Conservation (phyloP, 2,888 invertebrate genomes). For the Gisinianus flammeolus region DNA sequence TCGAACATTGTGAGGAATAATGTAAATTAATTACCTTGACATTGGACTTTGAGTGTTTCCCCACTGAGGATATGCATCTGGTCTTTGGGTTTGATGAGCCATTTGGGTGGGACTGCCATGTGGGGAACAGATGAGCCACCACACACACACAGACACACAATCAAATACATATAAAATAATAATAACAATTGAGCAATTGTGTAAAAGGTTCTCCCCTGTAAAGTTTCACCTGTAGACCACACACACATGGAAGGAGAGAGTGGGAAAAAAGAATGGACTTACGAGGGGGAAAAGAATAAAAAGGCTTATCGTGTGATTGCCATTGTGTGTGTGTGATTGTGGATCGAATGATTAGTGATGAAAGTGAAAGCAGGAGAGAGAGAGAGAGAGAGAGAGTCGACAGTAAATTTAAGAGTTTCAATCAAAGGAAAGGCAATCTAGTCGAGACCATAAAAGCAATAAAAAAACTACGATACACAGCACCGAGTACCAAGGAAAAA, state of each 20-base stretch:
- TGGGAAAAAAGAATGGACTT: background rate
- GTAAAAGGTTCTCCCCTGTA: background rate
- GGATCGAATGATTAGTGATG: background rate
- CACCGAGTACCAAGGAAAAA: background rate
- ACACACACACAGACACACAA: no score
- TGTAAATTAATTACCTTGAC: slow-evolving; percentile 58
- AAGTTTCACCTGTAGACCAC: no score
- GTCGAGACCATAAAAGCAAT: slow-evolving; percentile 28
- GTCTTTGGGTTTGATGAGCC: slow-evolving; percentile 61
- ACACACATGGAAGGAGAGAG: background rate
- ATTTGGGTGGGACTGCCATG: slow-evolving; percentile 62
- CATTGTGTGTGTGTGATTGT: background rate
- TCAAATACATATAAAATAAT: background rate
- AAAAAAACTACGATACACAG: slow-evolving; percentile 9
- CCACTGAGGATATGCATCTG: slow-evolving; percentile 61
- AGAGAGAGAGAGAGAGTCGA: background rate
- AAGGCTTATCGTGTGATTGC: no score
- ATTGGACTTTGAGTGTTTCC: slow-evolving; percentile 61
- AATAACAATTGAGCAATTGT: background rate
- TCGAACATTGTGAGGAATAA: no score
- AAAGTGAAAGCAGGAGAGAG: slow-evolving; percentile 20
- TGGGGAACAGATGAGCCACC: no score
- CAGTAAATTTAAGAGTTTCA: slow-evolving; percentile 28
- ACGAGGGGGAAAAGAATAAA: background rate
- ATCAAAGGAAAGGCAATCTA: slow-evolving; percentile 31